Percentiles rank a stretch among this genome's conserved stretches.
These are phyloP conservation scores for Saturnia japonica DNA, from an alignment of 2,888 invertebrate genomes.

Conservation along the genomic window DNA sequence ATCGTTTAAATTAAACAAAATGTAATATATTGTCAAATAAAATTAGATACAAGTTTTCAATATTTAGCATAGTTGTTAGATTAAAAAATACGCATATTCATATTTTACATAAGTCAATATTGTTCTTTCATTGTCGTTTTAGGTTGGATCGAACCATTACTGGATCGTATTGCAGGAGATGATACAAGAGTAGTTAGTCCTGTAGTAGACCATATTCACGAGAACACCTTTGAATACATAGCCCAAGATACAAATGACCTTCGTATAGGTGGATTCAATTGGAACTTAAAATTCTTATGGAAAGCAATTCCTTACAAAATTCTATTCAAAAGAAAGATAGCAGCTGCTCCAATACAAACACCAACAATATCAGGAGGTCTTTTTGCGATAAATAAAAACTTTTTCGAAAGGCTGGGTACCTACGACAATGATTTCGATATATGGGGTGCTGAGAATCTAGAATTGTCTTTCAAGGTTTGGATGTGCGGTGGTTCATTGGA, in stretches of 20 bases:
- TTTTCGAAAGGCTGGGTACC: constrained; percentile 95
- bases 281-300: constrained; percentile 97
- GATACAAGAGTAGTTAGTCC: constrained; percentile 93
- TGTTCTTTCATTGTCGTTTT: constrained; percentile 33
- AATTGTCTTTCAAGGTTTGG: constrained; percentile 98
- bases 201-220: constrained; percentile 95
- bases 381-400: constrained; percentile 94
- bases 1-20: neutral
- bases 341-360: constrained; percentile 92
- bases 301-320: constrained; percentile 93
- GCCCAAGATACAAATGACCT: constrained; percentile 88
- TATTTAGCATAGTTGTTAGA: no score
- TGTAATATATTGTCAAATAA: no score
- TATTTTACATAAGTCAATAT: no score
- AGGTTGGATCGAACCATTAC: constrained; percentile 95
- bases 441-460: constrained; percentile 99
- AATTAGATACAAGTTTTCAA: no score
- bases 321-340: constrained; percentile 86
- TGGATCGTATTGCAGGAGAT: constrained; percentile 89
- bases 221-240: constrained; percentile 93
- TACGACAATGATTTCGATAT: constrained; percentile 99
- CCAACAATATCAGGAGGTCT: constrained; percentile 99
- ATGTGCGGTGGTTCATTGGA: constrained; percentile 99
- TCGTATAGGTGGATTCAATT: constrained; percentile 93
- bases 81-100: no score